Conservation (phyloP, 1,140 invertebrate genomes). For the Cotesia vestalis region DNA sequence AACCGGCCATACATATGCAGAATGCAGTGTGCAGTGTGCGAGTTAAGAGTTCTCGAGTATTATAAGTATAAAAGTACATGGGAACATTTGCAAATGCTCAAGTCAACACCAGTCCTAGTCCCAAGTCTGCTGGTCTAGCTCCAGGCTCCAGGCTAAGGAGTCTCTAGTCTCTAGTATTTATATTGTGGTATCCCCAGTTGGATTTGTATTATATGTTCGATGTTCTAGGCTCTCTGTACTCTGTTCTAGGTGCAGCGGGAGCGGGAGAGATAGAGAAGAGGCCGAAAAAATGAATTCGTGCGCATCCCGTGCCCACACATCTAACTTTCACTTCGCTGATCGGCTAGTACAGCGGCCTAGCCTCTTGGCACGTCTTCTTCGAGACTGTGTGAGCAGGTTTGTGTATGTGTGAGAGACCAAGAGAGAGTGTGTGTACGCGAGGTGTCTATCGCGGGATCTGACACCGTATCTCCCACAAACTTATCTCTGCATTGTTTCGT, state of each 20-base stretch:
- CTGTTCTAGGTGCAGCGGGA: background rate
- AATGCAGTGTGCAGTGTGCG: no score
- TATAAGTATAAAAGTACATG: conserved; percentile 51
- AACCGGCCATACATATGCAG: conserved; percentile 48
- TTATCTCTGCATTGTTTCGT: no score
- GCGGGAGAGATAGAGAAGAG: conserved; percentile 47
- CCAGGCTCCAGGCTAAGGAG: no score
- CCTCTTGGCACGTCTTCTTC: background rate
- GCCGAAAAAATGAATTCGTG: conserved; percentile 68
- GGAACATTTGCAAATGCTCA: conserved; percentile 43
- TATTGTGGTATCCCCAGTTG: no score
- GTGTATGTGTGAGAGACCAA: background rate
- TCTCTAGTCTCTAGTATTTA: no score
- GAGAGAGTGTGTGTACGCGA: no score
- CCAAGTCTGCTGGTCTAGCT: no score
- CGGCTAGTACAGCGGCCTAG: conserved; percentile 43
- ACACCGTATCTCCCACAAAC: no score
- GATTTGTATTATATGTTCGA: background rate
- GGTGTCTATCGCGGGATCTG: no score
- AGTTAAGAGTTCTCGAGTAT: conserved; percentile 7
- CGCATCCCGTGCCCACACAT: conserved; percentile 68
- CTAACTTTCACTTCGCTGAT: conserved; percentile 66
- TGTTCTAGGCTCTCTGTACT: no score
- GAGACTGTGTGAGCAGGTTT: background rate
- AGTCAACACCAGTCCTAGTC: conserved; percentile 32